A percentile compares a stretch with the other conserved stretches of the same genome.
Conservation (phyloP, 2,113 vertebrate species). For the Cephalopholis sonnerati region DNA sequence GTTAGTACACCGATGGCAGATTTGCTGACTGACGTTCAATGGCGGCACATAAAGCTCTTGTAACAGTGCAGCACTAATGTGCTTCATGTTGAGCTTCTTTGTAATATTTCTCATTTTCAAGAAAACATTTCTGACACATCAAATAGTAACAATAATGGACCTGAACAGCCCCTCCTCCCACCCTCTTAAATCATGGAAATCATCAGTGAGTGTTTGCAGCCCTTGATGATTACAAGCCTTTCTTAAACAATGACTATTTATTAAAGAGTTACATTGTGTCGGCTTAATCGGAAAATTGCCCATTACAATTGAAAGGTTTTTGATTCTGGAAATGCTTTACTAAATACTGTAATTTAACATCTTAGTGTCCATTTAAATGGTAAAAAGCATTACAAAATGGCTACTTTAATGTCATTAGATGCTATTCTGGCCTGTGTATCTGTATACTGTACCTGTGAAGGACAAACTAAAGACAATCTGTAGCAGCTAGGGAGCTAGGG, state of each 20-base stretch:
- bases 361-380: background rate
- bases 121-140: conserved; percentile 35
- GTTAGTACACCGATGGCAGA: conserved; percentile 24
- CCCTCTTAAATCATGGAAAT: conserved; percentile 37
- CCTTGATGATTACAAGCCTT: conserved; percentile 17
- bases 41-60: background rate
- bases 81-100: conserved; percentile 9
- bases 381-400: background rate
- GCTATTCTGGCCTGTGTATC: background rate
- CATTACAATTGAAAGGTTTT: background rate
- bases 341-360: background rate
- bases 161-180: conserved; percentile 16
- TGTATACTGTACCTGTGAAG: background rate
- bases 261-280: conserved; percentile 10
- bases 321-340: background rate
- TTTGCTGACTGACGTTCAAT: conserved; percentile 27
- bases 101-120: background rate
- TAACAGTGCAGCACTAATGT: background rate
- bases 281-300: background rate
- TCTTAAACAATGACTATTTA: conserved; percentile 36
- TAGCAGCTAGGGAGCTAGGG: too few relatives aligned
- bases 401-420: background rate
- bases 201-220: conserved; percentile 8
- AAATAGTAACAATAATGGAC: conserved; percentile 33
- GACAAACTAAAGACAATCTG: background rate